Conservation (phyloP, 1,140 invertebrate genomes). For the Helicorthomorpha holstii region DNA sequence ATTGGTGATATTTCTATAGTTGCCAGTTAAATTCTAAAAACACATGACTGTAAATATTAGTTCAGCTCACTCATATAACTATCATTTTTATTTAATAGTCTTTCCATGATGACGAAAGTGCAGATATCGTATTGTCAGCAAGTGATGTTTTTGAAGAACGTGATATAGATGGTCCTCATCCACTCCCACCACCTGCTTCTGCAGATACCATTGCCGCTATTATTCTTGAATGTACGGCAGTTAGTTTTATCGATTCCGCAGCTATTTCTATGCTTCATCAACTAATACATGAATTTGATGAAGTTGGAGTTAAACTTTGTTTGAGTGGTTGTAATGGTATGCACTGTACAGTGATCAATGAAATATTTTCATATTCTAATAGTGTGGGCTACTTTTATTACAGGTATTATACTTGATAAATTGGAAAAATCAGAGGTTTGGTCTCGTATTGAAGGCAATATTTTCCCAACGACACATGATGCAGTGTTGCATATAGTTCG, state of each 20-base stretch:
- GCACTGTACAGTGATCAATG: no score
- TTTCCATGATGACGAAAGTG: no score
- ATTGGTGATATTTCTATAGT: no score
- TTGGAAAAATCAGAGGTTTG: background rate
- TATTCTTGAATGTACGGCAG: conserved; percentile 9
- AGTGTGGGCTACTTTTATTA: background rate
- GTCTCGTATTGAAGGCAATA: background rate
- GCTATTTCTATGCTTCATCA: conserved; percentile 2
- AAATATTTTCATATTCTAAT: no score
- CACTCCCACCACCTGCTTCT: background rate
- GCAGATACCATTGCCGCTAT: background rate
- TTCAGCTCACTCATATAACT: no score
- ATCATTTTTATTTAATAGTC: no score
- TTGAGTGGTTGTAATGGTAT: background rate
- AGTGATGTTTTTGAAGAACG: background rate
- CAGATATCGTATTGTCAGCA: no score
- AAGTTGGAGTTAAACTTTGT: background rate
- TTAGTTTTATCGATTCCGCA: conserved; percentile 7
- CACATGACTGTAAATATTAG: no score
- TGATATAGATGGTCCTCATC: background rate
- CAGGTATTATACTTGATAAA: background rate
- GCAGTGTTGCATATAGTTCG: background rate
- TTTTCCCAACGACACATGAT: background rate
- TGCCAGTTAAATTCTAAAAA: no score
- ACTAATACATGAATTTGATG: background rate